Evolutionary conservation across 2,888 invertebrate genomes (phyloP), one percentile per base, ranked within the genome.

Genomic region (Encarsia formosa): DNA sequence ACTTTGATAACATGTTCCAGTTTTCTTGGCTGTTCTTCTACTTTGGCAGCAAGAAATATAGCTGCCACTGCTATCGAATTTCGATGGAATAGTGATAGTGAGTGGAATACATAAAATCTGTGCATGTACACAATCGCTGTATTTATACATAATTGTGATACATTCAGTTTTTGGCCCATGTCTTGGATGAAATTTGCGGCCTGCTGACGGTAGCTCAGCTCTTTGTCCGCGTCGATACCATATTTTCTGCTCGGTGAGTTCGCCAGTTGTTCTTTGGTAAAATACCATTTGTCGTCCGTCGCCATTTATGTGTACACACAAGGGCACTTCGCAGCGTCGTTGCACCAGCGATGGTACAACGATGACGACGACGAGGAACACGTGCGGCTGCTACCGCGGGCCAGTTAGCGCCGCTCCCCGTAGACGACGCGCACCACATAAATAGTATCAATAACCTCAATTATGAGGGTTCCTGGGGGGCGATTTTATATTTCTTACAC

Each of bases 121-220:
- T 99, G 98, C 96, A 98, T 96, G 71, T 98, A 98, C 50, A 98
- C 96, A 69, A 97, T 97, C 26, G 97, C 97, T 56, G 97, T 97
- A 78, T 97, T 98, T 76, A 97, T 97, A 75, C 97, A 97, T 78
- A 97, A 78, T 78, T 97, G 97, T 41, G 93, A 91, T 66, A 88
- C 88, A 45, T 58, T 26, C 66, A 98, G 84, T 71, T 91, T 83
- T 77, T 97, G 96, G 67, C 97, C 97, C 92, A 98, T 96, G 78
- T 97, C 96, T 82, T 97, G 97, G 71, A 98, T 97, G 67, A 97
- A 87, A 79, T 94, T 93, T 48, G 97, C 96, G 63, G 96, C 94
- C 79, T 94, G 91, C 77, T 98, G 98, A 71, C 98, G 83, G 77
- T 91, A 93, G 64, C 89, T 89, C 66, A 97, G 78, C 79, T 98